A percentile compares a stretch with the other conserved stretches of the same genome.
phyloP scores from a whole-genome alignment of 1,140 invertebrate species.

The Drosophila micromelanica region DNA sequence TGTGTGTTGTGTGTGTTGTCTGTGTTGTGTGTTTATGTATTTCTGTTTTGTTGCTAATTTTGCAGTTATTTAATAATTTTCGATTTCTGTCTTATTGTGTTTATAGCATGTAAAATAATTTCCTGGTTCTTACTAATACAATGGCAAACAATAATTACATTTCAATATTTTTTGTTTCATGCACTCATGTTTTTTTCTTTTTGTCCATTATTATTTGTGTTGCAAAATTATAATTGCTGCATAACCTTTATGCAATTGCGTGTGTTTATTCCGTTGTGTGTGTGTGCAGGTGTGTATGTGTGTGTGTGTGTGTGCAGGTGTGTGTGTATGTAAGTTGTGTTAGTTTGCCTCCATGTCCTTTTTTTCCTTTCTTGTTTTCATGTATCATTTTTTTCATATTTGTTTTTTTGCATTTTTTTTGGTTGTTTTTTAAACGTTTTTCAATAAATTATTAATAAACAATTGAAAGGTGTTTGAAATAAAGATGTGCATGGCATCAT shows the following conservation, averaged over 20 bases:
- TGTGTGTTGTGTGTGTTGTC: constrained; percentile 22
- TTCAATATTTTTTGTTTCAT: constrained; percentile 32
- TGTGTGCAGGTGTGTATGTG: constrained; percentile 14
- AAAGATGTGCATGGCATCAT: constrained; percentile 44
- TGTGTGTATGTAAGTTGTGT: constrained; percentile 25
- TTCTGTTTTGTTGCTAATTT: constrained; percentile 15
- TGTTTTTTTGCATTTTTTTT: constrained; percentile 45
- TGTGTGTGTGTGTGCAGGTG: constrained; percentile 3
- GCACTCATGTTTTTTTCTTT: background rate
- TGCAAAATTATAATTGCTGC: constrained; percentile 34
- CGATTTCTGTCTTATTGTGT: constrained; percentile 14
- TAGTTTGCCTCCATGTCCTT: constrained; percentile 23
- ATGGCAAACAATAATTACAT: constrained; percentile 52
- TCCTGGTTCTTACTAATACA: constrained; percentile 41
- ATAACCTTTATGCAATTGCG: constrained; percentile 1
- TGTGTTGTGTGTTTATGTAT: constrained; percentile 3
- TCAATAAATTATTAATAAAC: constrained; percentile 51
- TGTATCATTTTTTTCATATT: constrained; percentile 20
- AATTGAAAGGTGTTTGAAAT: constrained; percentile 50
- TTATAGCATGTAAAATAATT: constrained; percentile 30
- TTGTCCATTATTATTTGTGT: constrained; percentile 23
- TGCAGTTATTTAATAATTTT: constrained; percentile 20
- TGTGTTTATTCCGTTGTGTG: background rate
- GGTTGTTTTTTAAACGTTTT: constrained; percentile 49
- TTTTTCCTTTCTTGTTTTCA: constrained; percentile 16